Base-by-base conservation (phyloP, 2,888 invertebrate species). In the Agonopterix subpropinquella region DNA sequence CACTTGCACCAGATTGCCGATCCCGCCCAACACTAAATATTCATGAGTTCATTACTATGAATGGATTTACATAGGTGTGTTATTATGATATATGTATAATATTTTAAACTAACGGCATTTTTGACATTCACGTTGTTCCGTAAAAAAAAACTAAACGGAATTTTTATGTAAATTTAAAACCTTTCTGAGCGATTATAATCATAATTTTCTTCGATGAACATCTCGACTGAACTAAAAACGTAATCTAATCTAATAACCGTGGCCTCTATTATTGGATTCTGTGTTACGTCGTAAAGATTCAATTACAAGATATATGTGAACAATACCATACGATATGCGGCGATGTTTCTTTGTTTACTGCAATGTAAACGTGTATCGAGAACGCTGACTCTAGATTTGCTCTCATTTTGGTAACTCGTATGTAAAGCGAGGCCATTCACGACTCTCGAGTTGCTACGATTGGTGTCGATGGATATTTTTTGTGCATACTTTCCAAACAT, bases 231-330 rank as follows among this genome's bases (percentile, higher is more conserved):
- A 43, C 11, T 9, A n/a, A 11, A 47, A 39, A 43, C n/a, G 43
- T 11, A 37, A 36, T 28, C 4, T 39, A 47, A 37, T 43, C 46
- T 36, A 44, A 47, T 50, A 52, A 47, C 50, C 35, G 44, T 52
- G 47, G 52, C 51, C 53, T 57, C 51, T 44, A 47, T 50, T 48
- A 47, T 50, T 39, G 52, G 44, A 47, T 50, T 52, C 43, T 73
- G 70, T 73, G 73, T 72, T 76, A 71, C 69, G 61, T 63, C 71
- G 66, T 74, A 68, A 70, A 84, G 82, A 84, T 86, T 82, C 75
- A 80, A 82, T 83, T 82, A 75, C 62, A 61, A 72, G 84, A 85
- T 83, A 83, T 70, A 83, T 70, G 57, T 69, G 68, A 81, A 84
- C 82, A 83, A 81, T 79, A 73, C 67, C 43, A 73, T 67, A 69